A percentile compares a stretch with the other conserved stretches of the same genome.
Evolutionary conservation across 1,140 invertebrate genomes (phyloP).

Genomic region (Eufriesea mexicana): DNA sequence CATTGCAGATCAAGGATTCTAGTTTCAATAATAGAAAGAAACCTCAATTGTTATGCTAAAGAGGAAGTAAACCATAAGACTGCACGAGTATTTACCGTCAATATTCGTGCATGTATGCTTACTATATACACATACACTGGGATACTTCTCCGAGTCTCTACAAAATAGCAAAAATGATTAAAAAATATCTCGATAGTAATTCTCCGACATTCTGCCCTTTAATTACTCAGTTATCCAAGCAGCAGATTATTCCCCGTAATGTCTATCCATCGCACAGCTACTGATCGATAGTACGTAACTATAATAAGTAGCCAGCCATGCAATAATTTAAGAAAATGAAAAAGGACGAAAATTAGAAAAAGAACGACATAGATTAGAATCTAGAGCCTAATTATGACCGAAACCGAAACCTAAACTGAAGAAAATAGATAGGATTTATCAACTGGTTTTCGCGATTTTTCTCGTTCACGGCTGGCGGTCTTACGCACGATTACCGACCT

Average conservation of each 20-base stretch:
- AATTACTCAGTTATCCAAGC: fast-evolving
- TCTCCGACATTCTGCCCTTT: not conserved
- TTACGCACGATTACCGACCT: conserved; percentile 38
- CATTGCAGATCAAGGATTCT: no score
- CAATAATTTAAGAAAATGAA: not conserved
- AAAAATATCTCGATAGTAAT: not conserved
- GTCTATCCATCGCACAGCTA: not conserved
- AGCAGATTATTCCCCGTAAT: not conserved
- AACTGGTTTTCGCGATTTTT: conserved; percentile 18
- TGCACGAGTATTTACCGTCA: no score
- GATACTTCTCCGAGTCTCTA: no score
- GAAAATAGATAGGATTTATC: conserved; percentile 1
- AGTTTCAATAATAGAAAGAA: no score
- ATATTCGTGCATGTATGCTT: no score
- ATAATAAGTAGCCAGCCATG: not conserved
- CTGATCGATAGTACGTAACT: not conserved
- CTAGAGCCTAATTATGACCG: not conserved
- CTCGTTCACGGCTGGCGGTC: conserved; percentile 19
- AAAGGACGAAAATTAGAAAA: no score
- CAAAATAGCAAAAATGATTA: no score
- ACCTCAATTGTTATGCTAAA: no score
- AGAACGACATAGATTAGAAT: no score
- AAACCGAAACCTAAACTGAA: not conserved
- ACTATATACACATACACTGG: no score
- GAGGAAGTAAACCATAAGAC: no score